phyloP scores from a whole-genome alignment of 2,888 invertebrate species.

The Ochlodes sylvanus region DNA sequence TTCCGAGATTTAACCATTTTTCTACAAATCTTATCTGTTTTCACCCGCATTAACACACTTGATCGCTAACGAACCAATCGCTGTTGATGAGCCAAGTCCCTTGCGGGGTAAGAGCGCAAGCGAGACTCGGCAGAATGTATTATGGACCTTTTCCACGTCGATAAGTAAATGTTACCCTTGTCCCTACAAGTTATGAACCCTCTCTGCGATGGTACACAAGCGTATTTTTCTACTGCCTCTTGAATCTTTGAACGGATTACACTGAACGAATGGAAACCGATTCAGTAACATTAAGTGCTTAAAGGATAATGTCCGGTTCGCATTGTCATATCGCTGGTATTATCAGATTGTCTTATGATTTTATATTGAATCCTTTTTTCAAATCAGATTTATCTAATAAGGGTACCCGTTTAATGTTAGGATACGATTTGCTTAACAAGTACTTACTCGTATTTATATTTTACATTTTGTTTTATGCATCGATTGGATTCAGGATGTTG shows the following conservation, averaged over 20 bases:
- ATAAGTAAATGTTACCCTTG: slow-evolving; percentile 80
- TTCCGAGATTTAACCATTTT: no score
- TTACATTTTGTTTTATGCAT: no score
- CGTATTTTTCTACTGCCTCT: slow-evolving; percentile 52
- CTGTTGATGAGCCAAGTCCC: slow-evolving; percentile 28
- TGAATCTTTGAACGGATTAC: slow-evolving; percentile 39
- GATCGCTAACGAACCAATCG: slow-evolving; percentile 12
- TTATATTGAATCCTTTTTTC: slow-evolving; percentile 30
- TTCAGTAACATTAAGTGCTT: slow-evolving; percentile 56
- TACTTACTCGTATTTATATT: no score
- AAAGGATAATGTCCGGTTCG: slow-evolving; percentile 53
- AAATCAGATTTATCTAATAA: slow-evolving; percentile 8
- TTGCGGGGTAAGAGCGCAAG: slow-evolving; percentile 45
- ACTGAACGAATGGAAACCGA: slow-evolving; percentile 50
- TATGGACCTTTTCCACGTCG: slow-evolving; percentile 76
- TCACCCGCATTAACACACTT: background rate
- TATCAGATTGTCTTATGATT: slow-evolving; percentile 36
- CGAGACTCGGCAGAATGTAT: slow-evolving; percentile 67
- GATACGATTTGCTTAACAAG: background rate
- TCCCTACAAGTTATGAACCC: slow-evolving; percentile 72
- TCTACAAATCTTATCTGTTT: no score
- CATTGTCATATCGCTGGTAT: slow-evolving; percentile 23
- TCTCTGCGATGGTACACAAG: slow-evolving; percentile 58
- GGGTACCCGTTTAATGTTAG: background rate
- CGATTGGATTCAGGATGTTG: no score